Evolutionary conservation across 2,797 vertebrate species (phyloP), one percentile per base, ranked within the genome.

Genomic region (Danio aesculapii): DNA sequence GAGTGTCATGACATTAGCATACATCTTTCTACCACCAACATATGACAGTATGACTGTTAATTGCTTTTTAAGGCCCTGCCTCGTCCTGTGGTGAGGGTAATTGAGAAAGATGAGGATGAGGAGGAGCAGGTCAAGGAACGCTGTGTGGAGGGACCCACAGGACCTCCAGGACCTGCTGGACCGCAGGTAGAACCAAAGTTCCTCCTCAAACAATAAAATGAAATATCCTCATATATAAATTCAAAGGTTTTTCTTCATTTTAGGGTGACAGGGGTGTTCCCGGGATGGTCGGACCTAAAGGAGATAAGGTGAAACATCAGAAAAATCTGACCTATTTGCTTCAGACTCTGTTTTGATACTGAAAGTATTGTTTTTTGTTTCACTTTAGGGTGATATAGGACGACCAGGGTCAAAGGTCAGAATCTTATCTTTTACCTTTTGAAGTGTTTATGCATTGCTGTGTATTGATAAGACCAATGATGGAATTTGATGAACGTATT

Each of bases 401-500:
- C 78, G 77, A 30, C 85, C 85, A 11, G 85, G 85, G 17, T 84
- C 81, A 21, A 86, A 84, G 83, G 85, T 86, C 76, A 80, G 72
- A 63, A 43, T 61, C 13, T 58, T 21, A 53, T 77, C 16, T 57
- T 41, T 63, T 50, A 66, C 43, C 57, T 75, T 16, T 3, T 74
- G 14, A 75, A 39, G 8, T 49, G 11, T 19, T 58, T 46, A 21
- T 19, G 12, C 6, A n/a, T 64, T 43, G 30, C 58, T 50, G 19
- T 17, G 19, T 19, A 53, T 79, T 30, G 8, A 61, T 53, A 6
- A 13, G 9, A 55, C 39, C 2, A 55, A 64, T 21, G n/a, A 63
- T 52, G n/a, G n/a, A 41, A 55, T 10, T 39, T 39, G 14, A 62
- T 6, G n/a, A 10, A 43, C 12, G 2, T 16, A 6, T 41, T 17